Evolutionary conservation across 2,113 vertebrate species (phyloP), one percentile per base, ranked within the genome.

Genomic region (Gallinago paraguaiae): DNA sequence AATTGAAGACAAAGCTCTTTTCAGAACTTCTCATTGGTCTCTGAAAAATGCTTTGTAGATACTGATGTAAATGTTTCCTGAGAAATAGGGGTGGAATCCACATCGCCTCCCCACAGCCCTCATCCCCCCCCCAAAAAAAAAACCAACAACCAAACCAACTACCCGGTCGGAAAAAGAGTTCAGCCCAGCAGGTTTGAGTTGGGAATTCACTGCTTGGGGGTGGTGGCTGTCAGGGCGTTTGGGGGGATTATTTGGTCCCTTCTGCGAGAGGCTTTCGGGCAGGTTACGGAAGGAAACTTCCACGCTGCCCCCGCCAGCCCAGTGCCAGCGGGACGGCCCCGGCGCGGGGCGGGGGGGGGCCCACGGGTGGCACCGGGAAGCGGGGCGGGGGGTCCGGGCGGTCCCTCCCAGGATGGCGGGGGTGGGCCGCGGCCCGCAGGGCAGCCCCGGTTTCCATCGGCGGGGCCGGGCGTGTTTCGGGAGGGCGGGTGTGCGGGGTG

Each of bases 371-470:
- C 56, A 35, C 59, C 59, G 54, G 54, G 54, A 31, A 56, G 16
- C 54, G 54, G 54, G 7, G 54, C 13, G 24, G 50, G 7, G 50
- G 27, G 18, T 33, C 17, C 35, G 68, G 90, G 92, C 95, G 96
- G 95, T 96, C 97, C 97, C 97, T 97, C 95, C 93, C 97, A 97
- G 98, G 97, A 98, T 97, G 96, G 93, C 94, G 94, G 96, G 50
- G 83, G 92, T 91, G 92, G 95, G 95, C 93, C 91, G 90, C 95
- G 97, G 95, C 96, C 95, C 96, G 88, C 64, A 79, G 94, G 74
- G 95, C 96, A 98, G 98, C 98, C 98, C 98, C 98, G 96, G 94
- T 98, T 98, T 97, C 97, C 95, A 95, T 95, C 76, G 93, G 60
- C 60, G 60, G 60, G 60, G 24, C 60, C 22, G 60, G 60, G 14